Evolutionary conservation across 2,113 vertebrate species (phyloP).

Genomic region (Calidris pugnax): DNA sequence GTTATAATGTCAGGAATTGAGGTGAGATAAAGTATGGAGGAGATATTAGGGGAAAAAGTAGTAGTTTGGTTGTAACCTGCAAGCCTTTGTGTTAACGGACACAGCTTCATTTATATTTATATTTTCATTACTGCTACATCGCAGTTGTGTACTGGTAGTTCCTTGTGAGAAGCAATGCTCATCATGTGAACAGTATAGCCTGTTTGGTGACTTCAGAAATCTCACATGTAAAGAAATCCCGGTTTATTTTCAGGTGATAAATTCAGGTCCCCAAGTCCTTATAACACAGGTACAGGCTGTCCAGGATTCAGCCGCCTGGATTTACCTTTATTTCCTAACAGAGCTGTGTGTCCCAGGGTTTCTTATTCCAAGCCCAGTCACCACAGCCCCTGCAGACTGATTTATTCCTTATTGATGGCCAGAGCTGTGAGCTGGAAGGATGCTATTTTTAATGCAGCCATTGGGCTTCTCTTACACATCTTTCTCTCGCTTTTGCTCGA

Average conservation of each 20-base stretch:
- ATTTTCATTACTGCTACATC: rapidly evolving
- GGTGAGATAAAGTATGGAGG: background rate
- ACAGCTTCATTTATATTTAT: rapidly evolving
- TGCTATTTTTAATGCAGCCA: background rate
- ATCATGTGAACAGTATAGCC: background rate
- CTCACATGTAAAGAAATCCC: background rate
- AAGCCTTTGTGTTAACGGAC: background rate
- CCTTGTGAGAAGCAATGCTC: background rate
- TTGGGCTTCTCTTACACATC: background rate
- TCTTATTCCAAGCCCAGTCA: background rate
- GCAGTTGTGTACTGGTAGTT: background rate
- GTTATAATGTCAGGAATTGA: background rate
- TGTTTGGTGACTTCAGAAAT: background rate
- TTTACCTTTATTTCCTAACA: background rate
- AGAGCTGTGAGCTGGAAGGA: background rate
- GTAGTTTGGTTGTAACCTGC: background rate
- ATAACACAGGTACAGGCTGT: background rate
- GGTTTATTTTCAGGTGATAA: background rate
- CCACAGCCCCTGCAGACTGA: background rate
- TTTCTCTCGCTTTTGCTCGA: background rate
- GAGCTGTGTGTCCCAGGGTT: background rate
- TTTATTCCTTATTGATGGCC: background rate
- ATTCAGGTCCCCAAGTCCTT: background rate
- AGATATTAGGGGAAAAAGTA: background rate
- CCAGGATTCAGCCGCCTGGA: background rate